Base-by-base conservation (phyloP, 2,888 invertebrate species). In the Choreutis nemorana region DNA sequence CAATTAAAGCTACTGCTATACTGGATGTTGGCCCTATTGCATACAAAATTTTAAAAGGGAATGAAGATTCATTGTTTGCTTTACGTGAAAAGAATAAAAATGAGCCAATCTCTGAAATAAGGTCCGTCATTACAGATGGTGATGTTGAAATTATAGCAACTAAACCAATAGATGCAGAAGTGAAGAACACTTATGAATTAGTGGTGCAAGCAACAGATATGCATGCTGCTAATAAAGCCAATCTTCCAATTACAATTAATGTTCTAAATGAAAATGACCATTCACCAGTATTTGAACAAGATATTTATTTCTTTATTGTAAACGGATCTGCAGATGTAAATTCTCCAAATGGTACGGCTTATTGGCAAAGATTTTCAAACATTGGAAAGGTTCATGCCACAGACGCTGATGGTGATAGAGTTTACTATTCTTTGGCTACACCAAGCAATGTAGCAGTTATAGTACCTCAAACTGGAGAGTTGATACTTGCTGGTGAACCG, bases 261-360 rank as follows among this genome's bases (percentile, higher is more conserved):
- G 84, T 97, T 14, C 73, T 86, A 13, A 94, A 97, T 56, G 91
- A 91, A 59, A 97, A 97, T 60, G 97, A 97, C 64, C 96, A 97
- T 61, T 86, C 89, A 36, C 97, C 96, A 1, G 81, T 89, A 20
- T 95, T 96, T 61, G 86, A 87, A 21, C 84, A 88, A 41, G 83
- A 84, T 33, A 81, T 89, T 26, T 94, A 94, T 58, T 84, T 87
- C 44, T 94, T 94, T 55, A 80, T 87, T 45, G 78, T 90, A 15
- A 86, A 86, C 31, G 87, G 87, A 20, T 84, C 84, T 2, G 70
- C 72, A 33, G 73, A 81, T 13, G 83, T 81, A 48, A 72, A 77
- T 38, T 67, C 81, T 35, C 79, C 77, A 16, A 88, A 89, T 51
- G 82, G 85, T 4, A 73, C 71, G 4, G 82, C 82, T 8, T 81